These are phyloP conservation scores for Hirundo rustica DNA, from an alignment of 2,797 vertebrate genomes.

Conservation along the genomic window DNA sequence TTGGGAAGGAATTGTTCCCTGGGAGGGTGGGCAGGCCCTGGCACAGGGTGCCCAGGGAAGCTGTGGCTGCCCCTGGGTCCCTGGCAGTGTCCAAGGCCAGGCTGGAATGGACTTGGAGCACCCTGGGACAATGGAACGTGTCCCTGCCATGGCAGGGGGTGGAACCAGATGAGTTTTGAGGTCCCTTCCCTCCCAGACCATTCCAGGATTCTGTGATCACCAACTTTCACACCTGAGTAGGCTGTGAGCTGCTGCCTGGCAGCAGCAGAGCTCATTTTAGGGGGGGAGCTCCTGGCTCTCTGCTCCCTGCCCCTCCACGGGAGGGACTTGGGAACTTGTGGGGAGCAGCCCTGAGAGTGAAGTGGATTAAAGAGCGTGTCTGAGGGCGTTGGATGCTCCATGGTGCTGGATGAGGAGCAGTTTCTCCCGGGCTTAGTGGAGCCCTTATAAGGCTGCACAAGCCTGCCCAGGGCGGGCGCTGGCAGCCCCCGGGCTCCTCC, in stretches of 20 bases:
- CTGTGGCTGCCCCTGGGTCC: not conserved
- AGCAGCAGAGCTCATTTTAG: rapidly evolving
- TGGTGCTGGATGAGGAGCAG: not conserved
- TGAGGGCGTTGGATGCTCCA: not conserved
- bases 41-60: not conserved
- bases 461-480: not conserved
- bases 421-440: not conserved
- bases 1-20: not conserved
- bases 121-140: rapidly evolving
- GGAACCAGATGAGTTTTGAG: not conserved
- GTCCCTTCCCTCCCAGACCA: not conserved
- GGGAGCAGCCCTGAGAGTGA: not conserved
- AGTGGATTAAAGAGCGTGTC: not conserved
- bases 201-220: too few relatives aligned
- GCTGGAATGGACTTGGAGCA: rapidly evolving
- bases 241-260: not conserved
- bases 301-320: rapidly evolving
- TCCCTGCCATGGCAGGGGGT: not conserved
- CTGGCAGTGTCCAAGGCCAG: not conserved
- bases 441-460: slow-evolving; percentile 51
- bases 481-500: not conserved
- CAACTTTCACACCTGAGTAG: not conserved
- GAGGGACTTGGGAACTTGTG: rapidly evolving
- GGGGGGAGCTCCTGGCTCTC: not conserved
- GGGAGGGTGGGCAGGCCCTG: not conserved